These are phyloP conservation scores for Oophaga pumilio DNA, from an alignment of 2,113 vertebrate genomes.

Conservation along the genomic window DNA sequence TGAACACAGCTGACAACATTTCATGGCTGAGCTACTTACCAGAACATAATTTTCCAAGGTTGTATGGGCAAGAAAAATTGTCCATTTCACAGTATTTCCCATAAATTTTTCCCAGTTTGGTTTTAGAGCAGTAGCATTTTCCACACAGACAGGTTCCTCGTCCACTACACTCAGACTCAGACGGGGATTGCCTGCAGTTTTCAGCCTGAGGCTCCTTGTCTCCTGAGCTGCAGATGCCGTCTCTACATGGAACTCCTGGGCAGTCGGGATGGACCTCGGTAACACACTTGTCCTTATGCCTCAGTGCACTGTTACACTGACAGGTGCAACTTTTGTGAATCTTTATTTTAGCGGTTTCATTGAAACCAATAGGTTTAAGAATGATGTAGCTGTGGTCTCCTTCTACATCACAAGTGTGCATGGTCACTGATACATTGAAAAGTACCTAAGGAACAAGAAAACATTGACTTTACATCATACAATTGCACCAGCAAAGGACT, in stretches of 20 bases:
- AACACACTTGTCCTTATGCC: slow-evolving; percentile 69
- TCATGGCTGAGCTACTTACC: slow-evolving; percentile 73
- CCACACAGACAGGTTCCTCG: slow-evolving; percentile 86
- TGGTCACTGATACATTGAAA: slow-evolving; percentile 87
- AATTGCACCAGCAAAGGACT: background rate
- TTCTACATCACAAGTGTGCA: slow-evolving; percentile 77
- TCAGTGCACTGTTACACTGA: slow-evolving; percentile 68
- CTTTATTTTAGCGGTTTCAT: slow-evolving; percentile 82
- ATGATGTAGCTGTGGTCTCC: slow-evolving; percentile 73
- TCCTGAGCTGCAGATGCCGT: slow-evolving; percentile 62
- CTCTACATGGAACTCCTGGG: slow-evolving; percentile 64
- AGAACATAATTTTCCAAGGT: slow-evolving; percentile 82
- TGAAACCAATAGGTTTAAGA: slow-evolving; percentile 91
- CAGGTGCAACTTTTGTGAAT: slow-evolving; percentile 82
- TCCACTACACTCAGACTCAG: slow-evolving; percentile 81
- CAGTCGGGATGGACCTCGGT: slow-evolving; percentile 68
- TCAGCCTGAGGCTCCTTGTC: slow-evolving; percentile 60
- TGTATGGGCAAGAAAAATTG: slow-evolving; percentile 91
- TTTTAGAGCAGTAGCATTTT: slow-evolving; percentile 85
- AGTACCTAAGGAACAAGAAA: slow-evolving; percentile 75
- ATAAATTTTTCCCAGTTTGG: slow-evolving; percentile 82
- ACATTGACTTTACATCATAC: background rate
- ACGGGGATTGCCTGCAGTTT: slow-evolving; percentile 69
- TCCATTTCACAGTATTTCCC: slow-evolving; percentile 93
- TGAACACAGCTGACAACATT: background rate